phyloP scores from a whole-genome alignment of 2,888 invertebrate species.

The Mesorhabditis spiculigera region DNA sequence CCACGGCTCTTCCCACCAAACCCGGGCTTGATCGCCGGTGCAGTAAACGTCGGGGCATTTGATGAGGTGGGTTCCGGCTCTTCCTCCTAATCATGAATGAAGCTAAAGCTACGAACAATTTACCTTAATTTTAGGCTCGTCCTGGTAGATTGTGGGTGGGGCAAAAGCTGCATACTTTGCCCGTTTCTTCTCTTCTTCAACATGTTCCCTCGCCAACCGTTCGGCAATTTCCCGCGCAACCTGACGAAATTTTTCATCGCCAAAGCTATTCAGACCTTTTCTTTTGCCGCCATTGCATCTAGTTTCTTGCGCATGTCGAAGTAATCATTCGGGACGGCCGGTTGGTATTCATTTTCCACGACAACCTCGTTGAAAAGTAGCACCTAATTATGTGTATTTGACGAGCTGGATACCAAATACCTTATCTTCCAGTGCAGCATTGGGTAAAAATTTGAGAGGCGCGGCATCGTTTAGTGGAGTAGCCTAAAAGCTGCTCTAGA shows the following conservation, averaged over 20 bases:
- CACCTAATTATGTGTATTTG: slow-evolving; percentile 21
- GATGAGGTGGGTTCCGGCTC: neutral
- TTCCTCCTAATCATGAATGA: neutral
- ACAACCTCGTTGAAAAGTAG: slow-evolving; percentile 53
- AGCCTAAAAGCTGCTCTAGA: slow-evolving; percentile 6
- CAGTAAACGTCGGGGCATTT: slow-evolving; percentile 19
- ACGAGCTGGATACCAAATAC: slow-evolving; percentile 17
- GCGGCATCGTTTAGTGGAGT: slow-evolving; percentile 21
- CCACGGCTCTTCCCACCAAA: slow-evolving; percentile 49
- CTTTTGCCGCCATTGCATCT: slow-evolving; percentile 37
- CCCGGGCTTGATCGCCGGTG: slow-evolving; percentile 31
- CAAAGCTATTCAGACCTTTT: slow-evolving; percentile 19
- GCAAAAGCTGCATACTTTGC: slow-evolving; percentile 83
- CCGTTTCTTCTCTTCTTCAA: slow-evolving; percentile 51
- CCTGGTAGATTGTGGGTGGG: slow-evolving; percentile 85
- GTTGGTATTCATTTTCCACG: slow-evolving; percentile 78
- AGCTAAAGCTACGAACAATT: neutral
- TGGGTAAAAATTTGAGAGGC: slow-evolving; percentile 46
- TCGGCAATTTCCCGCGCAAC: slow-evolving; percentile 52
- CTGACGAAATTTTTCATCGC: slow-evolving; percentile 21
- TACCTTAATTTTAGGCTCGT: slow-evolving; percentile 59
- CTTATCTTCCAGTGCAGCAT: slow-evolving; percentile 49
- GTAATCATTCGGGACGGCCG: slow-evolving; percentile 96
- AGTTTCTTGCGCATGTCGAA: slow-evolving; percentile 74
- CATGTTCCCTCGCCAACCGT: slow-evolving; percentile 39